Evolutionary conservation across 2,113 vertebrate species (phyloP), one percentile per base, ranked within the genome.

Genomic region (Cygnus buccinator): DNA sequence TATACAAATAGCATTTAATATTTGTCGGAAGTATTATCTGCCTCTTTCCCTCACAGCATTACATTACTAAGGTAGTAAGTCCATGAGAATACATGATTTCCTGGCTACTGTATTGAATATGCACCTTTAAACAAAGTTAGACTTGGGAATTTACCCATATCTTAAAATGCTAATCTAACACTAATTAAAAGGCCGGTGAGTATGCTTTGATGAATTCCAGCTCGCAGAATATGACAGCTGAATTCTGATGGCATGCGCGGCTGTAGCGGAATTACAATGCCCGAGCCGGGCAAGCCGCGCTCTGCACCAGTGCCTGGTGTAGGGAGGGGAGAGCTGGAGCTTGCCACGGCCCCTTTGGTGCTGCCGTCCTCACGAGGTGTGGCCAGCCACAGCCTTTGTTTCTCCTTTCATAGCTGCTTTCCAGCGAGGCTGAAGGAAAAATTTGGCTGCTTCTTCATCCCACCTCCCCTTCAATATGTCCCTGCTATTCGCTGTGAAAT

Each of bases 71-170:
- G 71, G 94, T 96, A 96, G 89, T 95, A 95, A 95, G 95, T 82
- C 93, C 88, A 96, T 43, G 90, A 95, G 95, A 97, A 95, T 58
- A 95, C 90, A 96, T 5, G 89, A 95, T 97, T 96, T 96, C 84
- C 93, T 95, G 92, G 95, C 92, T 95, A 92, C 93, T 79, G 83
- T 92, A 75, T 79, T 90, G 80, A 96, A 96, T 92, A 95, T 84
- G 91, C 93, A 96, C 93, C 95, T 96, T 96, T 95, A 95, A 96
- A 95, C 94, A 97, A 96, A 96, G 97, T 93, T 92, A 96, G 95
- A 92, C 94, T 95, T 87, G 92, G 94, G 96, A 97, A 96, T 96
- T 96, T 96, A 96, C 84, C 87, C 94, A 0, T 94, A 95, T 97
- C 95, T 95, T 95, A 92, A 95, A 96, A 94, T 94, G 93, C 87